Evolutionary conservation across 2,888 invertebrate species (phyloP).

Genomic region (Nemotelus pantherinus): DNA sequence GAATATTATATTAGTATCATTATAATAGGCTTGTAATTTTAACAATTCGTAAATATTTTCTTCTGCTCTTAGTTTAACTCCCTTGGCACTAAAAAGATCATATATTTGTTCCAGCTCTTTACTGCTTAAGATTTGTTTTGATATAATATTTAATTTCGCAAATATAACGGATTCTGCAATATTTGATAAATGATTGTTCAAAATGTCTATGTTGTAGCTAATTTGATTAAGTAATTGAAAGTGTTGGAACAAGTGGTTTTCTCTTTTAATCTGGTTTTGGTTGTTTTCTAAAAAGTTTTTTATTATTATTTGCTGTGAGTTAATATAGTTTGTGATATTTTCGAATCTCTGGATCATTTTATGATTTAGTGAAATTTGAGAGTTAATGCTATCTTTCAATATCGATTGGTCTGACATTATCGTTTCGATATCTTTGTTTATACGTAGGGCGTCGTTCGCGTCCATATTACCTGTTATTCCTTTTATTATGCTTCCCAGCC

Average conservation of each 20-base stretch:
- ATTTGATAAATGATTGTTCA: no score
- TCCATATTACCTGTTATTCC: conserved; percentile 14
- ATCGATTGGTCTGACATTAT: neutral
- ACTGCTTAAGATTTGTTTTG: no score
- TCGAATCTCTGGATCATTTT: conserved; percentile 21
- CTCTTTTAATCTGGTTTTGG: no score
- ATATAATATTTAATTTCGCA: no score
- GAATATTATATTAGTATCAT: neutral
- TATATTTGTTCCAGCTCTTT: conserved; percentile 1
- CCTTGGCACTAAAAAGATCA: neutral
- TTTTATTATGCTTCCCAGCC: conserved; percentile 16
- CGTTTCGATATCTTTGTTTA: neutral
- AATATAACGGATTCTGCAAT: conserved; percentile 11
- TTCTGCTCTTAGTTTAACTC: neutral
- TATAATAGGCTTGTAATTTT: neutral
- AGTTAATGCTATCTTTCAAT: neutral
- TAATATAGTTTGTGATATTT: conserved; percentile 15
- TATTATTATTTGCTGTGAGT: neutral
- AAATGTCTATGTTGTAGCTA: conserved; percentile 18
- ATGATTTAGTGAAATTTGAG: conserved; percentile 11
- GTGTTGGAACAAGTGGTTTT: neutral
- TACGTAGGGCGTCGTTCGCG: neutral
- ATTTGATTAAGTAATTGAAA: conserved; percentile 9
- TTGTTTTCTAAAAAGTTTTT: neutral
- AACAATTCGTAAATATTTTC: neutral